Evolutionary conservation across 2,113 vertebrate species (phyloP).

Genomic region (Etheostoma cragini): DNA sequence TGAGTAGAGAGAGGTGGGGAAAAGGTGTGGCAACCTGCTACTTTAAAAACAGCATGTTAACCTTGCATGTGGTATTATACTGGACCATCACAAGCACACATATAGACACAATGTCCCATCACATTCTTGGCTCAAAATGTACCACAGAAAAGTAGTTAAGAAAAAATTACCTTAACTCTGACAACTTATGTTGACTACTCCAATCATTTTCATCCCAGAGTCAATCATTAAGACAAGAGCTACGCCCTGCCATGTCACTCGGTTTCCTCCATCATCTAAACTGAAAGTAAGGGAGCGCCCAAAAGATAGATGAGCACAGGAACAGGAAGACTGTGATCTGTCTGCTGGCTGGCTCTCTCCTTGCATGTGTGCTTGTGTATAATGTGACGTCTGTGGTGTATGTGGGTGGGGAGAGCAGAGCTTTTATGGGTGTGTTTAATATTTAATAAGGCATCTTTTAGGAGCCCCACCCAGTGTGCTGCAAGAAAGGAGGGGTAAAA

Average conservation of each 20-base stretch:
- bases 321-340: slow-evolving; percentile 63
- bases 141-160: slow-evolving; percentile 19
- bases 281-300: slow-evolving; percentile 33
- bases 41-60: neutral
- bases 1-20: slow-evolving; percentile 15
- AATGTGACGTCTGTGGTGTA: slow-evolving; percentile 12
- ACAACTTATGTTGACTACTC: slow-evolving; percentile 36
- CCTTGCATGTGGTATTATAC: neutral
- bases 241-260: slow-evolving; percentile 37
- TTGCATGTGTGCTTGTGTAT: slow-evolving; percentile 25
- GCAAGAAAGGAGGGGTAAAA: slow-evolving; percentile 9
- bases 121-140: neutral
- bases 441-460: slow-evolving; percentile 73
- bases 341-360: slow-evolving; percentile 39
- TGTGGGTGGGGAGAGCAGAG: slow-evolving; percentile 58
- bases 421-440: slow-evolving; percentile 65
- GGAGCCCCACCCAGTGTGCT: slow-evolving; percentile 35
- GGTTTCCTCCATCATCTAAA: slow-evolving; percentile 48
- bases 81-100: neutral
- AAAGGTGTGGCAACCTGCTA: slow-evolving; percentile 45
- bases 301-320: slow-evolving; percentile 33
- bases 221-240: slow-evolving; percentile 14
- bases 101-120: neutral
- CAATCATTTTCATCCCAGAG: slow-evolving; percentile 40
- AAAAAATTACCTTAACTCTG: slow-evolving; percentile 67